Evolutionary conservation across 2,113 vertebrate species (phyloP).

Genomic region (Periophthalmodon schlosseri): DNA sequence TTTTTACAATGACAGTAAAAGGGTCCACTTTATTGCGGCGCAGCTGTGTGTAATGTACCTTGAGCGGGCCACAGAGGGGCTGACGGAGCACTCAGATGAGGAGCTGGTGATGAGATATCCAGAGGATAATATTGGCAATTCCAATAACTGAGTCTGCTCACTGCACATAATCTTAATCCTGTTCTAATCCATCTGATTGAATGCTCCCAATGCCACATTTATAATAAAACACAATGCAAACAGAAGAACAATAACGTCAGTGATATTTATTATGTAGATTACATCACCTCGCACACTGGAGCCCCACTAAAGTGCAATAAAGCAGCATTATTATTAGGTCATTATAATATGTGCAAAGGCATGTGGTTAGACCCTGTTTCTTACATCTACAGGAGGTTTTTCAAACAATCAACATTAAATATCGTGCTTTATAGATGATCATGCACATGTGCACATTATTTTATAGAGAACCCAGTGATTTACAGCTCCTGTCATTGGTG

Average conservation of each 20-base stretch:
- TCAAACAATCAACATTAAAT: not conserved
- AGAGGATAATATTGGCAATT: constrained; percentile 65
- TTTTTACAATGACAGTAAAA: constrained; percentile 8
- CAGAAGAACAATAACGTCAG: constrained; percentile 16
- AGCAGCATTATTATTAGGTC: not conserved
- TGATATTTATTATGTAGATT: constrained; percentile 41
- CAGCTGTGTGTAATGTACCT: constrained; percentile 29
- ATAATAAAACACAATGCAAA: constrained; percentile 53
- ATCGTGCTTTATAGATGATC: not conserved
- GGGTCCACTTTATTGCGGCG: constrained; percentile 27
- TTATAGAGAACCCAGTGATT: not conserved
- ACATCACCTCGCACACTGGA: constrained; percentile 29
- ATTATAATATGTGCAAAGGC: not conserved
- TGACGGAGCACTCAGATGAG: constrained; percentile 50
- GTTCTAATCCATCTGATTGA: constrained; percentile 62
- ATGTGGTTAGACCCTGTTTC: not conserved
- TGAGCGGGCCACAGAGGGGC: constrained; percentile 1
- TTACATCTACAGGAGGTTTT: not conserved
- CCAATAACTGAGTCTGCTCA: constrained; percentile 51
- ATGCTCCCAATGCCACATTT: constrained; percentile 48
- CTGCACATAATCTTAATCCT: constrained; percentile 66
- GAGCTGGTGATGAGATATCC: constrained; percentile 60
- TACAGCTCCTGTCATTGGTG: not conserved
- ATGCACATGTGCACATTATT: not conserved
- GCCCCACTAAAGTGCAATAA: constrained; percentile 16